phyloP scores from a whole-genome alignment of 2,113 vertebrate species.

The Phaethornis superciliosus region DNA sequence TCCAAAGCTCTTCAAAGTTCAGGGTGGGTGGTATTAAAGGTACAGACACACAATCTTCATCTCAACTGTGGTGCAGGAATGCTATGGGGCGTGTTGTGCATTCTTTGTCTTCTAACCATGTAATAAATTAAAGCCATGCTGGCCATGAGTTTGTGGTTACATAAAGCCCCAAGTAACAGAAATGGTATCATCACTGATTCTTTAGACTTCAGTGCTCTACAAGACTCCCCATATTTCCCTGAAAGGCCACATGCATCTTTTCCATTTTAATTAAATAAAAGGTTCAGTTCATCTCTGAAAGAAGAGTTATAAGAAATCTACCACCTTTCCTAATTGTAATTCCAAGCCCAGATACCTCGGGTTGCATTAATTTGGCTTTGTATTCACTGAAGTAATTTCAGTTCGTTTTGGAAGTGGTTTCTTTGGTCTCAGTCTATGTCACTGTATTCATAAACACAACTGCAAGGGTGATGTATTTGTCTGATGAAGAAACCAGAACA shows the following conservation, averaged over 20 bases:
- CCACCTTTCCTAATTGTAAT: background rate
- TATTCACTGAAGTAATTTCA: background rate
- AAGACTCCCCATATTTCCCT: background rate
- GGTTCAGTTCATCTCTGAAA: background rate
- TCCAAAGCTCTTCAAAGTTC: background rate
- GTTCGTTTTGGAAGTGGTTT: background rate
- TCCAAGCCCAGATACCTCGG: background rate
- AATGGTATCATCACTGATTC: background rate
- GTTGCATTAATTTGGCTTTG: background rate
- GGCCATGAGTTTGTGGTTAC: background rate
- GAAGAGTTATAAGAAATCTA: background rate
- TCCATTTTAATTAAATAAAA: background rate
- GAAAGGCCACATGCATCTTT: background rate
- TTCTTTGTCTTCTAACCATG: background rate
- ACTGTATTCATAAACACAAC: background rate
- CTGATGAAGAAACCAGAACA: conserved; percentile 31
- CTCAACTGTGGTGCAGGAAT: background rate
- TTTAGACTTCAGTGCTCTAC: background rate
- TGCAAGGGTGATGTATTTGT: background rate
- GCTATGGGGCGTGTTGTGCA: background rate
- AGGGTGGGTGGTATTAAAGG: background rate
- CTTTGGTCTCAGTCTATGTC: background rate
- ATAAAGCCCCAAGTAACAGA: background rate
- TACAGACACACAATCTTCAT: background rate
- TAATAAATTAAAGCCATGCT: background rate